Conservation (phyloP, 2,888 invertebrate species). For the Temnothorax unifasciatus region DNA sequence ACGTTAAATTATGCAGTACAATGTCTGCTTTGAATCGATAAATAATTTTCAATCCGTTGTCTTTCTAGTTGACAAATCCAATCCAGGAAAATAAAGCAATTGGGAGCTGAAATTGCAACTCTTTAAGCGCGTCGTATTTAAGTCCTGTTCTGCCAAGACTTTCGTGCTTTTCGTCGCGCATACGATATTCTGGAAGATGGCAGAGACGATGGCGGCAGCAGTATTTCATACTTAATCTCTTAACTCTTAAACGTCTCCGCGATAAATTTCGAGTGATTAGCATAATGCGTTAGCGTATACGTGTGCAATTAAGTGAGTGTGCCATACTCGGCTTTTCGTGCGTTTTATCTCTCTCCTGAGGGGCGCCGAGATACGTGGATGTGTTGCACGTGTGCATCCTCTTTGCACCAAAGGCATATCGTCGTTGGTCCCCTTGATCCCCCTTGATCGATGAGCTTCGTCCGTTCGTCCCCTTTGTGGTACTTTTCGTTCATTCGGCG, state of each 20-base stretch:
- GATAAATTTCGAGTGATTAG: constrained; percentile 80
- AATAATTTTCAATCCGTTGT: background rate
- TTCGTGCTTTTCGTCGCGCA: constrained; percentile 22
- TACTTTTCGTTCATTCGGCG: constrained; percentile 58
- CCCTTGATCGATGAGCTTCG: constrained; percentile 79
- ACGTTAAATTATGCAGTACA: background rate
- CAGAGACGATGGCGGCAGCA: constrained; percentile 21
- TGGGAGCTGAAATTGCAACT: background rate
- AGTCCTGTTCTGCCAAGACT: constrained; percentile 5
- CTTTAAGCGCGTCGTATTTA: constrained; percentile 30
- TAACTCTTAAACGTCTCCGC: constrained; percentile 76
- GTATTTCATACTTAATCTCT: constrained; percentile 72
- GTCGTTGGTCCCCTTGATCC: constrained; percentile 67
- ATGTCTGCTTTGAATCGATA: background rate
- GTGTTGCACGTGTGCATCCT: constrained; percentile 44
- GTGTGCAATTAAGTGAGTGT: constrained; percentile 82
- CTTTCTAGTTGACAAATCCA: background rate
- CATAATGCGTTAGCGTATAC: constrained; percentile 82
- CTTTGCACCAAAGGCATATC: constrained; percentile 41
- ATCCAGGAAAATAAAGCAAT: background rate
- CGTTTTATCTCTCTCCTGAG: constrained; percentile 58
- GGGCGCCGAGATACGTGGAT: constrained; percentile 29
- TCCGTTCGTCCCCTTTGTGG: constrained; percentile 70
- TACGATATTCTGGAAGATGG: constrained; percentile 23
- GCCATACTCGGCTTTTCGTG: constrained; percentile 70